Percentiles rank a stretch among this genome's conserved stretches.
Evolutionary conservation across 2,888 invertebrate genomes (phyloP).

Genomic region (Miltochrista miniata): DNA sequence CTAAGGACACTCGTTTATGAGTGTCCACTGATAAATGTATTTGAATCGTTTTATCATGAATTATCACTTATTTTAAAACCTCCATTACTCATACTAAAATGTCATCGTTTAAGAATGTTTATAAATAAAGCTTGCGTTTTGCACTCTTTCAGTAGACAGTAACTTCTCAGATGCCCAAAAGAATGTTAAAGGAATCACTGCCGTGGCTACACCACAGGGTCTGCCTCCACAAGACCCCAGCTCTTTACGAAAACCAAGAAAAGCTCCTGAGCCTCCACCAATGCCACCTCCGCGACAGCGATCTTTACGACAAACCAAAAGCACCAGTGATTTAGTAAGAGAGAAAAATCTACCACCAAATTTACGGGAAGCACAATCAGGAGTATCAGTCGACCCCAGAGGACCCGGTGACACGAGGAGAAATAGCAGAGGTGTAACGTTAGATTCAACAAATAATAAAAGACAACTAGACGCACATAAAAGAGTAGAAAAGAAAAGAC

Average conservation of each 20-base stretch:
- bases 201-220: constrained; percentile 30
- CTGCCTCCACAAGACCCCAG: constrained; percentile 14
- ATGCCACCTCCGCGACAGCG: constrained; percentile 18
- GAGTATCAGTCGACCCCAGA: constrained; percentile 51
- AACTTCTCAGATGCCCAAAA: constrained; percentile 40
- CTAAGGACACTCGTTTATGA: neutral
- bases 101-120: neutral
- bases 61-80: neutral
- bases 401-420: constrained; percentile 36
- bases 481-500: constrained; percentile 26
- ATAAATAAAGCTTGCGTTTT: no score
- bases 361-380: constrained; percentile 49
- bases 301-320: constrained; percentile 49
- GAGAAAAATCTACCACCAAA: constrained; percentile 33
- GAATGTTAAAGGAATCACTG: constrained; percentile 29
- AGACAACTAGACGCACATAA: constrained; percentile 33
- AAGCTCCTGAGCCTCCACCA: constrained; percentile 21
- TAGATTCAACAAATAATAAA: constrained; percentile 8
- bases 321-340: constrained; percentile 52
- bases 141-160: constrained; percentile 44
- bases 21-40: neutral
- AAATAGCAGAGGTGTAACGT: constrained; percentile 12
- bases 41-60: neutral
- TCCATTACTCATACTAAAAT: neutral
- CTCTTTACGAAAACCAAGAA: neutral